Base-by-base conservation (phyloP, 2,888 invertebrate genomes). In the Smittia aterrima region DNA sequence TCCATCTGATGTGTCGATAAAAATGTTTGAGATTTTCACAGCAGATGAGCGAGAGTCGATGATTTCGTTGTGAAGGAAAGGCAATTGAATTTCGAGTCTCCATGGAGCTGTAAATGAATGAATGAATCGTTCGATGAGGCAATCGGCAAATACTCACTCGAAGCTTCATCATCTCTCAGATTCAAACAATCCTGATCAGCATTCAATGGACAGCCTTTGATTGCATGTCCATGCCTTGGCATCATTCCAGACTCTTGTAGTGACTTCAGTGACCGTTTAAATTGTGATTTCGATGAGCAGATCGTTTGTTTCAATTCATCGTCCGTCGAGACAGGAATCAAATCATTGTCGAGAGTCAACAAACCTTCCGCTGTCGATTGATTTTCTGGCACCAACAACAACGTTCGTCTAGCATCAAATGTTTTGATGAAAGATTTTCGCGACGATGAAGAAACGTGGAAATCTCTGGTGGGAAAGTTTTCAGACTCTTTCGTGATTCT, bases 131-230 rank as follows among this genome's bases (percentile, higher is more conserved):
- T 64, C 22, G 13, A 64, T 9, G 66, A 74, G 64, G 54, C 67
- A 47, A 13, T 47, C 11, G 47, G 11, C 3, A 47, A 16, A 2
- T 58, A 58, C 22, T 76, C 75, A 80, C 81, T 80, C 76, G 81
- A 80, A 0, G 77, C 77, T 72, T 77, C 77, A 20, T 79, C 77
- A 16, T 79, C 78, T 20, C 80, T 74, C 66, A 82, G 76, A 76
- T 81, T 81, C 6, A 82, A 76, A 74, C 80, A 80, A 20, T 80
- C 75, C 11, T 75, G 74, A 11, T 77, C 77, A 13, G 11, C 27
- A 54, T 70, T 70, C 24, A 40, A 13, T 32, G 54, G 32, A 27
- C 70, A 70, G 25, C 47, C 16, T 7, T 16, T 32, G 54, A 70
- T 54, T 27, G 32, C 54, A 16, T 64, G 3, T 18, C 47, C 32